Evolutionary conservation across 2,113 vertebrate genomes (phyloP), one percentile per base, ranked within the genome.

Genomic region (Isurus oxyrinchus): DNA sequence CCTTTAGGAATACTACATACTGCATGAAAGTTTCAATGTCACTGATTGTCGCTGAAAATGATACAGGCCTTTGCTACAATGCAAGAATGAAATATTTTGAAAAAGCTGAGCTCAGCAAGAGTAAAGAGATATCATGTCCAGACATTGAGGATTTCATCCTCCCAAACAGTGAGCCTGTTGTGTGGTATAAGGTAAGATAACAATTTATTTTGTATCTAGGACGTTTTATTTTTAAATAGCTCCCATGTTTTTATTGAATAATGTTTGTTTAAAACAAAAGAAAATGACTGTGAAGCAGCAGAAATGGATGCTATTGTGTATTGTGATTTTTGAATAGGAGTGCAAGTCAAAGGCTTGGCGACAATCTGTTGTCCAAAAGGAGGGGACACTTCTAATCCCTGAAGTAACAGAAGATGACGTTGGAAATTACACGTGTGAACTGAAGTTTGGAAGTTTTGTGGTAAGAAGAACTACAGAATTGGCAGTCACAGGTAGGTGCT

Each of bases 21-120:
- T 99, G 99, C 98, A 99, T 99, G 99, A 99, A 99, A 98, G 99
- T 99, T 97, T 99, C 99, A 97, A 99, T 99, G 98, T 99, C 99
- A 0, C 98, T 99, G 97, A 99, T 98, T 0, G 99, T 99, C 97
- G 99, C 99, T 13, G 99, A 99, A 98, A 99, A 99, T 96, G 99
- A 99, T 97, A 99, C 99, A 1, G 99, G 99, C 97, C 98, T 99
- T 96, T 99, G 99, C 98, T 99, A 99, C 98, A 99, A 99, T 98
- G 99, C 99, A 97, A 99, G 99, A 97, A 99, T 99, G 99, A 99
- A 99, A 97, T 99, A 99, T 97, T 98, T 98, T 97, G 99, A 99
- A 98, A 99, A 99, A 98, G 99, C 99, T 57, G 99, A 99, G 97
- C 98, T 99, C 96, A 99, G 99, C 97, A 99, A 99, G 98, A 99